Conservation (phyloP, 1,140 invertebrate genomes). For the Adelges cooleyi region DNA sequence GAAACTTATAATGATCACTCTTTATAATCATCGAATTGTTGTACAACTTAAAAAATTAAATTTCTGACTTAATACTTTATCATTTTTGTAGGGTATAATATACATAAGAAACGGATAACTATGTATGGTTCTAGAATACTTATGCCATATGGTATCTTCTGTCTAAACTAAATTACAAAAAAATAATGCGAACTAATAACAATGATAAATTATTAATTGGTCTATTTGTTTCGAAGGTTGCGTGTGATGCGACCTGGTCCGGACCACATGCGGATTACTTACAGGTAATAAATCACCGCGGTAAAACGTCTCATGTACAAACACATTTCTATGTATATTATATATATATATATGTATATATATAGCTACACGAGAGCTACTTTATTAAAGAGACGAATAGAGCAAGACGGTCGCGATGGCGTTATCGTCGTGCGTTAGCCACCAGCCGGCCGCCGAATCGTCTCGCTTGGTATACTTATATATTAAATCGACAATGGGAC, state of each 20-base stretch:
- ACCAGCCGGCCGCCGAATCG: not conserved
- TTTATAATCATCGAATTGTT: too few species aligned
- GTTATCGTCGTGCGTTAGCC: not conserved
- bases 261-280: constrained; percentile 15
- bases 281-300: constrained; percentile 13
- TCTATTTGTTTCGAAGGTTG: constrained; percentile 5
- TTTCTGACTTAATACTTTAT: too few species aligned
- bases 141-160: too few species aligned
- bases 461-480: too few species aligned
- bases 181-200: not conserved
- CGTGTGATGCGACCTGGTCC: not conserved
- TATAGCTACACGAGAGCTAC: not conserved
- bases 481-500: not conserved
- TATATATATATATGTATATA: not conserved
- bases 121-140: too few species aligned
- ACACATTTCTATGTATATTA: not conserved
- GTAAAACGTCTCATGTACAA: too few species aligned
- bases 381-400: constrained; percentile 13
- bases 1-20: too few species aligned
- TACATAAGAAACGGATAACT: too few species aligned
- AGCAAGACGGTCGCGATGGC: too few species aligned
- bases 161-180: too few species aligned
- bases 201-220: constrained; percentile 26
- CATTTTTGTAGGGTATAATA: too few species aligned
- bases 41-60: too few species aligned